Percentiles rank a stretch among this genome's conserved stretches.
Evolutionary conservation across 2,113 vertebrate species (phyloP).

Genomic region (Rhabdomys dilectus): DNA sequence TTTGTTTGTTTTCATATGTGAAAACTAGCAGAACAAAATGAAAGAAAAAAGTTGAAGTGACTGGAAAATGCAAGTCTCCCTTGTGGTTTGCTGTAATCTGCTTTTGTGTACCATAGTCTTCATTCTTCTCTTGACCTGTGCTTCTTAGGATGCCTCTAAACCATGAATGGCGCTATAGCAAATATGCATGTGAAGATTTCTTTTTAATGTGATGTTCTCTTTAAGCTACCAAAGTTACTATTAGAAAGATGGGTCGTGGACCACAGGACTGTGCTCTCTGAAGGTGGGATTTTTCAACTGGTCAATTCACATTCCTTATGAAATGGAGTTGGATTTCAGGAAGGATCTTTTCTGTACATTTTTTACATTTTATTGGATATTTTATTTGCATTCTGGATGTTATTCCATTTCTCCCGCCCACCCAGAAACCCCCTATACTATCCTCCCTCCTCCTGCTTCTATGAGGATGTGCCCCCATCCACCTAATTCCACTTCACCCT

Average conservation of each 20-base stretch:
- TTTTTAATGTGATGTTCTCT: not conserved
- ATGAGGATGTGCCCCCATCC: no score
- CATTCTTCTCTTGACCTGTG: not conserved
- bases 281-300: not conserved
- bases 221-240: not conserved
- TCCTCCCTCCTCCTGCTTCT: no score
- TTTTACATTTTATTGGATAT: no score
- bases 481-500: no score
- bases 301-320: not conserved
- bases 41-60: not conserved
- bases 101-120: not conserved
- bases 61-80: not conserved
- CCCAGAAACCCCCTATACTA: no score
- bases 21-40: not conserved
- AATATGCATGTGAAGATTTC: not conserved
- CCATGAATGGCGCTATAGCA: not conserved
- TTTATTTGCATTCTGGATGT: no score
- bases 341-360: not conserved
- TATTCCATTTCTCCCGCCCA: no score
- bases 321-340: not conserved
- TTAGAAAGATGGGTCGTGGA: not conserved
- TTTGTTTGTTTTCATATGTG: not conserved
- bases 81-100: not conserved
- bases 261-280: not conserved
- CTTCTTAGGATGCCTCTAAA: not conserved